phyloP scores from a whole-genome alignment of 2,888 invertebrate species.

The Eupithecia centaureata region DNA sequence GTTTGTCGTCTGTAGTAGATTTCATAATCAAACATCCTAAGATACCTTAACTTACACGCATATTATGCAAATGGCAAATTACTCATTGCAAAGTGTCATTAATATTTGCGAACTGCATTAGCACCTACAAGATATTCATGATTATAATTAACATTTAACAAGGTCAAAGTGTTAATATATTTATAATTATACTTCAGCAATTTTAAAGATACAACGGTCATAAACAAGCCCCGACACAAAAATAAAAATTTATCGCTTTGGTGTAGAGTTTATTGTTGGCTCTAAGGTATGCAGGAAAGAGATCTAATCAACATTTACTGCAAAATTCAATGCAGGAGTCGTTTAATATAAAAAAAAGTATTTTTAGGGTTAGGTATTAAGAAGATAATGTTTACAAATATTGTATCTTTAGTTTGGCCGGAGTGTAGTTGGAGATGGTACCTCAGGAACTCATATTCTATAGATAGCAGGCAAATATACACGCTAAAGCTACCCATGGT shows the following conservation, averaged over 20 bases:
- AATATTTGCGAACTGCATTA: slow-evolving; percentile 40
- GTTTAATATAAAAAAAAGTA: no score
- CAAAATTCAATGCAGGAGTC: no score
- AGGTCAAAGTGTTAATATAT: slow-evolving; percentile 27
- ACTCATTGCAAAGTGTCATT: slow-evolving; percentile 36
- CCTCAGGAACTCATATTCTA: not conserved
- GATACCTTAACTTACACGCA: not conserved
- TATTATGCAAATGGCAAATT: slow-evolving; percentile 13
- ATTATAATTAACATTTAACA: slow-evolving; percentile 39
- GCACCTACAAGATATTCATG: slow-evolving; percentile 37
- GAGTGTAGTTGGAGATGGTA: not conserved
- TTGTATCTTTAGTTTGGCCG: no score
- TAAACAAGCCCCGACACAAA: no score
- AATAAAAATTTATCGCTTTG: no score
- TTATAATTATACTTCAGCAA: not conserved
- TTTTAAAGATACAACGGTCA: not conserved
- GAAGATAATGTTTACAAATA: no score
- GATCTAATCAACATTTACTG: no score
- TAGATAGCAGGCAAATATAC: not conserved
- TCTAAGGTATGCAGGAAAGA: no score
- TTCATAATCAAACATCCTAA: not conserved
- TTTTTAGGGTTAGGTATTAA: no score
- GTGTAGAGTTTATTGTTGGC: no score
- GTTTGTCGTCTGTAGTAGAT: slow-evolving; percentile 4
- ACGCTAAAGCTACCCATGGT: not conserved